Percentiles rank a stretch among this genome's conserved stretches.
Evolutionary conservation across 2,797 vertebrate genomes (phyloP).

Genomic region (Gallinago stenura): DNA sequence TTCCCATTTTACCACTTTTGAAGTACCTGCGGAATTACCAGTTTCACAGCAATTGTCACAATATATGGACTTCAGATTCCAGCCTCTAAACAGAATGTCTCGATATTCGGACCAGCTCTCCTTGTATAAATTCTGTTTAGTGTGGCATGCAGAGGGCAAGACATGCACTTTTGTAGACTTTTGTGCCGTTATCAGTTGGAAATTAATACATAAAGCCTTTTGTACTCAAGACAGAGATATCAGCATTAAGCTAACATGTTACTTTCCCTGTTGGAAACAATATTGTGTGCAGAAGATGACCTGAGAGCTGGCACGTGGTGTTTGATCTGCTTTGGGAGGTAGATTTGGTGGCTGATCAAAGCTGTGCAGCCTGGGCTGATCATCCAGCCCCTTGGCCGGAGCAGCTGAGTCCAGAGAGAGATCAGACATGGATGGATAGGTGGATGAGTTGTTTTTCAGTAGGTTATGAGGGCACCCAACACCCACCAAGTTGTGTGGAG

Average conservation of each 20-base stretch:
- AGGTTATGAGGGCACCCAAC: not conserved
- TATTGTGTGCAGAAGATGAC: not conserved
- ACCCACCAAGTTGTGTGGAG: not conserved
- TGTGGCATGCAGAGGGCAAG: not conserved
- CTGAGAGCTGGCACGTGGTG: rapidly evolving
- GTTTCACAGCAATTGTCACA: not conserved
- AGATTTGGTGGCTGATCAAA: not conserved
- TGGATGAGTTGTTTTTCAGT: not conserved
- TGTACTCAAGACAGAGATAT: rapidly evolving
- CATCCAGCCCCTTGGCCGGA: not conserved
- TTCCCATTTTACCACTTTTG: not conserved
- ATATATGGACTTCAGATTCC: not conserved
- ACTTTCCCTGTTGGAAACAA: not conserved
- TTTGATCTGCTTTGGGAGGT: not conserved
- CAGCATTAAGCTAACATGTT: not conserved
- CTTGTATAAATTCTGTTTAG: not conserved
- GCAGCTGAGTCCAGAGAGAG: not conserved
- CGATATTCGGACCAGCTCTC: rapidly evolving
- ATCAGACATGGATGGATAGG: no score
- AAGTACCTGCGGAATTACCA: not conserved
- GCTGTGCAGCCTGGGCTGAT: not conserved
- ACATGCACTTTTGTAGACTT: not conserved
- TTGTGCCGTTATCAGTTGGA: not conserved
- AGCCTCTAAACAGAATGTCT: not conserved
- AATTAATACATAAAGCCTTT: not conserved